phyloP scores from a whole-genome alignment of 2,113 vertebrate species.

The Anthoscopus minutus region DNA sequence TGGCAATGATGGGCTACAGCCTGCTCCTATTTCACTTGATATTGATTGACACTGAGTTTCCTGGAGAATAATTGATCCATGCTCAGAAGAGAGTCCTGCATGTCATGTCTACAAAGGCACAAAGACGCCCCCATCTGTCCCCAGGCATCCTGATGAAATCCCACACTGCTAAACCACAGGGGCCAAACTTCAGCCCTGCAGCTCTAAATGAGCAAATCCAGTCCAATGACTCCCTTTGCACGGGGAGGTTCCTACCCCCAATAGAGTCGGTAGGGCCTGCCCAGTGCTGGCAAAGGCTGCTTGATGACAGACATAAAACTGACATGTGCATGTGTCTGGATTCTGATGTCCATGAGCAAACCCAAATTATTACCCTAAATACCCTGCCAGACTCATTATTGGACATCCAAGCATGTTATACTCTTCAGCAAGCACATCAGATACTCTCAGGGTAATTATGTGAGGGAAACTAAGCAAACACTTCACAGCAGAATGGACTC shows the following conservation, averaged over 20 bases:
- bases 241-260: rapidly evolving
- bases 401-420: background rate
- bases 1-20: background rate
- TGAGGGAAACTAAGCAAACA: constrained; percentile 21
- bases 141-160: background rate
- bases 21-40: background rate
- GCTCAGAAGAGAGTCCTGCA: background rate
- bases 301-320: background rate
- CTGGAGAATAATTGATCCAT: background rate
- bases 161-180: background rate
- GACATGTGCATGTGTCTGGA: background rate
- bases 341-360: background rate
- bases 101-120: background rate
- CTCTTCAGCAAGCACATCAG: background rate
- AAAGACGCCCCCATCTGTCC: background rate
- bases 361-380: background rate
- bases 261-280: background rate
- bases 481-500: constrained; percentile 29
- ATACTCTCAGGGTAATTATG: background rate
- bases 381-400: background rate
- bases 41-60: background rate
- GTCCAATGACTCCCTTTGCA: background rate
- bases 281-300: rapidly evolving
- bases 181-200: background rate
- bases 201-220: background rate